Conservation (phyloP, 2,113 vertebrate species). For the Rhea americana region DNA sequence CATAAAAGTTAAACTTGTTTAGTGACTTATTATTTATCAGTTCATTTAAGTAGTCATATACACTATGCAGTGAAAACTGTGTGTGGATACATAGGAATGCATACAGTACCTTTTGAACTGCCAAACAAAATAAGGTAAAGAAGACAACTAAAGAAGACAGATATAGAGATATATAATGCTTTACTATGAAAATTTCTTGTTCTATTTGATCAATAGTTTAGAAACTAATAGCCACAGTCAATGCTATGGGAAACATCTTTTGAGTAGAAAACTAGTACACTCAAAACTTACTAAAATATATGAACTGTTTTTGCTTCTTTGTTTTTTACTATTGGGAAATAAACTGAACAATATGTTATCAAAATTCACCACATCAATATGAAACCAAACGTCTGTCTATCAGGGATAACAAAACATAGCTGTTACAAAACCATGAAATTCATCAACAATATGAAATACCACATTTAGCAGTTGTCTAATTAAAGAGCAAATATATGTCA, state of each 20-base stretch:
- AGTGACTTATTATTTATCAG: constrained; percentile 29
- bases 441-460: neutral
- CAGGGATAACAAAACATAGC: neutral
- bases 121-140: neutral
- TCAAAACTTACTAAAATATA: neutral
- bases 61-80: neutral
- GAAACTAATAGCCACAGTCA: neutral
- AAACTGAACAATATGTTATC: neutral
- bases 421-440: neutral
- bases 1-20: constrained; percentile 29
- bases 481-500: neutral
- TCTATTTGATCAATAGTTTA: neutral
- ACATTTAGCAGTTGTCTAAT: neutral
- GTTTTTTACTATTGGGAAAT: neutral
- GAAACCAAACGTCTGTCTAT: neutral
- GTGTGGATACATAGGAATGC: neutral
- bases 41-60: neutral
- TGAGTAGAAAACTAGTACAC: neutral
- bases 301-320: neutral
- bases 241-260: neutral
- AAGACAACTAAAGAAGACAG: neutral
- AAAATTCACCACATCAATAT: neutral
- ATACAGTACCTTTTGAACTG: neutral
- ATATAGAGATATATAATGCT: neutral
- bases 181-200: neutral